Evolutionary conservation across 2,113 vertebrate genomes (phyloP).

Genomic region (Penelope pileata): DNA sequence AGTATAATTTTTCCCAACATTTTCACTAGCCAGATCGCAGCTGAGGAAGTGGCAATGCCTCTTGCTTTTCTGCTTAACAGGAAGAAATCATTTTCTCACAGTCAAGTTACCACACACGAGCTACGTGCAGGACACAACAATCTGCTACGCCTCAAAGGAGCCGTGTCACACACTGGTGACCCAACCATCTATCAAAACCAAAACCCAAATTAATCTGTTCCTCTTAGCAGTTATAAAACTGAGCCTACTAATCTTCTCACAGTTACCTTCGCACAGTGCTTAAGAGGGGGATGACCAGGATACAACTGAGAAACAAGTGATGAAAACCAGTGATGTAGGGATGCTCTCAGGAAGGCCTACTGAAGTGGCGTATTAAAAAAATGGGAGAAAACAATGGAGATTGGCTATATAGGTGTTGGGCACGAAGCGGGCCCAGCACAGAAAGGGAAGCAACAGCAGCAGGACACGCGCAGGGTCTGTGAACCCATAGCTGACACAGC

Average conservation of each 20-base stretch:
- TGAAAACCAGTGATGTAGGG: neutral
- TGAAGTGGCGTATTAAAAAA: neutral
- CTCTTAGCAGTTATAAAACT: neutral
- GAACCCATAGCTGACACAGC: neutral
- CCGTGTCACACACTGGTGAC: neutral
- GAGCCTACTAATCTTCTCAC: neutral
- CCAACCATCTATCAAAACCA: neutral
- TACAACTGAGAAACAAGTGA: rapidly evolving
- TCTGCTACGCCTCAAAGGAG: neutral
- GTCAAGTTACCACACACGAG: neutral
- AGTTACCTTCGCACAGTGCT: neutral
- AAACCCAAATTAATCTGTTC: neutral
- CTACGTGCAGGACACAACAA: neutral
- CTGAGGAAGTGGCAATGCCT: neutral
- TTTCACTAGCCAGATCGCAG: neutral
- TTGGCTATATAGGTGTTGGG: rapidly evolving
- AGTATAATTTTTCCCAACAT: neutral
- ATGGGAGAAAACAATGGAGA: neutral
- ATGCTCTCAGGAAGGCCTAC: neutral
- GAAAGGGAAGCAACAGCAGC: neutral
- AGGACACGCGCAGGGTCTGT: neutral
- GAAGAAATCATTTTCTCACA: neutral
- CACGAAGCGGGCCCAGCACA: neutral
- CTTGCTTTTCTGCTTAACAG: neutral
- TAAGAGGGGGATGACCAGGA: neutral